Evolutionary conservation across 2,888 invertebrate species (phyloP).

Genomic region (Lycia hirtaria): DNA sequence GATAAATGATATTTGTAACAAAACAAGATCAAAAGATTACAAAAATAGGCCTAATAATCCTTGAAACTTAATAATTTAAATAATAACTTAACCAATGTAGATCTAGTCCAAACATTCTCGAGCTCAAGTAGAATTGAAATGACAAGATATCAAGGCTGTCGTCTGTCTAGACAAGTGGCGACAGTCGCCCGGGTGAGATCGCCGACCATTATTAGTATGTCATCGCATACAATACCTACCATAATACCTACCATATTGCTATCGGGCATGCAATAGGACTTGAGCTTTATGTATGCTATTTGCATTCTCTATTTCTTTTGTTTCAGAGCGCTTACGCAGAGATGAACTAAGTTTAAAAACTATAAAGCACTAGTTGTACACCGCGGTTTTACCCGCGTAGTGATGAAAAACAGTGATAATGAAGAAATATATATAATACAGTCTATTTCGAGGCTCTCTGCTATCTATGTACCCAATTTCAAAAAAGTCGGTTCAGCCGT

Average conservation of each 20-base stretch:
- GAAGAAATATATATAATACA: too few species aligned
- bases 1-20: too few species aligned
- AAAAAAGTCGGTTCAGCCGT: too few species aligned
- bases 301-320: not conserved
- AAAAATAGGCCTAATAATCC: not conserved
- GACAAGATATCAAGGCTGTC: conserved; percentile 41
- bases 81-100: conserved; percentile 12
- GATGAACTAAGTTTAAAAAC: too few species aligned
- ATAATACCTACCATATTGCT: conserved; percentile 8
- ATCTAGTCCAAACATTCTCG: conserved; percentile 28
- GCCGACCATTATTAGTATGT: conserved; percentile 36
- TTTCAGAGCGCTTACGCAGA: too few species aligned
- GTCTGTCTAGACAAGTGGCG: conserved; percentile 53
- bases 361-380: too few species aligned
- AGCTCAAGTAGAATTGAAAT: conserved; percentile 22
- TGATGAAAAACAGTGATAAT: too few species aligned
- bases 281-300: not conserved
- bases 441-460: too few species aligned
- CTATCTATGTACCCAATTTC: too few species aligned
- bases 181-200: conserved; percentile 44
- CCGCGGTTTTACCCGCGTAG: too few species aligned
- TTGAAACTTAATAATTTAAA: not conserved
- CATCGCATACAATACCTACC: conserved; percentile 41
- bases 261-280: not conserved
- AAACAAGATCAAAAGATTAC: not conserved